Percentiles rank a stretch among this genome's conserved stretches.
Conservation (phyloP, 2,113 vertebrate genomes). For the Ceyx margarethae region DNA sequence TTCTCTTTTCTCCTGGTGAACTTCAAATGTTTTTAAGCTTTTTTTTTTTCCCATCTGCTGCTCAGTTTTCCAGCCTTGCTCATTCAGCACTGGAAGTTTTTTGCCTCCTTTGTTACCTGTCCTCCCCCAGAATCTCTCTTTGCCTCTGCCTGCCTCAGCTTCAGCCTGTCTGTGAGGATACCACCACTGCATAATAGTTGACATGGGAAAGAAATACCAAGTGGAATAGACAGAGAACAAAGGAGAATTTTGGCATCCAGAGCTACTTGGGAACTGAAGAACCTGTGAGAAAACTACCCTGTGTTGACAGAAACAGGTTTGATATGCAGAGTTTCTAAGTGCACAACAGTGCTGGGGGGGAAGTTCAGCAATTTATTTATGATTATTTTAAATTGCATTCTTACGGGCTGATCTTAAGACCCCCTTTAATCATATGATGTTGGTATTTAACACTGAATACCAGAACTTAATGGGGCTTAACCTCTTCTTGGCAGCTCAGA, state of each 20-base stretch:
- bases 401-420: not conserved
- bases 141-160: not conserved
- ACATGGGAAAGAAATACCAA: not conserved
- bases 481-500: not conserved
- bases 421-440: not conserved
- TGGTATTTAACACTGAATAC: conserved; percentile 25
- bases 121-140: not conserved
- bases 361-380: not conserved
- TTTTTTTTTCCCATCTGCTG: not conserved
- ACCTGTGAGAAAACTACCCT: not conserved
- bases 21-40: not conserved
- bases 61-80: not conserved
- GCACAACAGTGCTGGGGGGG: not conserved
- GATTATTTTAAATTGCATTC: not conserved
- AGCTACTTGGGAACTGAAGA: not conserved
- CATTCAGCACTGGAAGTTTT: not conserved
- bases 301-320: not conserved
- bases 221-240: not conserved
- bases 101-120: not conserved
- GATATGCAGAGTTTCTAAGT: not conserved
- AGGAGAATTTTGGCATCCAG: not conserved
- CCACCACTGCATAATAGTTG: not conserved
- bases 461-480: conserved; percentile 27
- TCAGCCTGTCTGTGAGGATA: not conserved
- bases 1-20: not conserved